Conservation (phyloP, 2,113 vertebrate species). For the Oostethus manadensis region DNA sequence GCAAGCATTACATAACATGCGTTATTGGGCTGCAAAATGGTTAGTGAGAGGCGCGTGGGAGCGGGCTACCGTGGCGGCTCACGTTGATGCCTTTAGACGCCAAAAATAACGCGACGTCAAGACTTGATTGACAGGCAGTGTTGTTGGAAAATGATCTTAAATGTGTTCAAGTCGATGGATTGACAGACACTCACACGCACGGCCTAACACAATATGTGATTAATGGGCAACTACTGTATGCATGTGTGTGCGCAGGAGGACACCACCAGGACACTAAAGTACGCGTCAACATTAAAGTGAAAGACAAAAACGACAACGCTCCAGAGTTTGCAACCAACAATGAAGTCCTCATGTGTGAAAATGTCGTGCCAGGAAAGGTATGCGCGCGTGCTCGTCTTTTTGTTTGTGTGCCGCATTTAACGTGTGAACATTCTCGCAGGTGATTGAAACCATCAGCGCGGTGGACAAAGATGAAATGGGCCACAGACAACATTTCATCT, state of each 20-base stretch:
- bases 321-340: slow-evolving; percentile 87
- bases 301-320: slow-evolving; percentile 89
- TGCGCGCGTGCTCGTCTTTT: not conserved
- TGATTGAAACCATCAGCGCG: slow-evolving; percentile 83
- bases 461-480: slow-evolving; percentile 92
- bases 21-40: too few species aligned
- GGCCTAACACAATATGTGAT: too few species aligned
- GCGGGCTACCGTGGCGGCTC: not conserved
- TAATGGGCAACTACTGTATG: too few species aligned
- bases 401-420: not conserved
- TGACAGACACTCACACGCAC: too few species aligned
- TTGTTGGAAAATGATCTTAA: not conserved
- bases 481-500: slow-evolving; percentile 87
- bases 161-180: too few species aligned
- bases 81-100: not conserved
- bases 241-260: slow-evolving; percentile 73
- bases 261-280: slow-evolving; percentile 90
- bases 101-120: not conserved
- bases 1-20: too few species aligned
- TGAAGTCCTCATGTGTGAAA: slow-evolving; percentile 91
- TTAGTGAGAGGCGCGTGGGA: not conserved
- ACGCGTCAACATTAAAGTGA: slow-evolving; percentile 85
- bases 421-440: slow-evolving; percentile 32
- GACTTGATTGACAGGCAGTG: not conserved
- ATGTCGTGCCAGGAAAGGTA: slow-evolving; percentile 82